phyloP scores from a whole-genome alignment of 30 jellyfish, hydroid and myxozoan species.

The Cassiopea andromeda region DNA sequence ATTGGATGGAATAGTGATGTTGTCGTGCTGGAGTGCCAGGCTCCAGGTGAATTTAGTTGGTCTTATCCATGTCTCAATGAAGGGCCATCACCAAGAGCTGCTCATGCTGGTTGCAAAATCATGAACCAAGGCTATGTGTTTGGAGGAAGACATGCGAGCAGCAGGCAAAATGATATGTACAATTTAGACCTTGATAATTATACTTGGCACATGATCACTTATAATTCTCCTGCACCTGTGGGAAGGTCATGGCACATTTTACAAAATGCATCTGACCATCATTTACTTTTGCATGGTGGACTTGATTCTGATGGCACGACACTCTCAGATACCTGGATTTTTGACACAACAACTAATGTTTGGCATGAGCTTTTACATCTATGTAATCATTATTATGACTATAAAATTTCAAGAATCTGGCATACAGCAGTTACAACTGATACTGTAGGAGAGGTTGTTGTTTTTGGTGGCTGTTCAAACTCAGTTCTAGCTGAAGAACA shows the following conservation, averaged over 20 bases:
- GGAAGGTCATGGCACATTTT: conserved; percentile 95
- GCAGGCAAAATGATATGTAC: conserved; percentile 81
- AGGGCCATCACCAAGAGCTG: conserved; percentile 92
- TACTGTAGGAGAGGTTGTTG: conserved; percentile 72
- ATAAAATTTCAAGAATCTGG: conserved; percentile 76
- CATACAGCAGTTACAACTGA: conserved; percentile 77
- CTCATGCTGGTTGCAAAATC: conserved; percentile 77
- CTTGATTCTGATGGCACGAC: conserved; percentile 70
- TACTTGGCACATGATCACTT: conserved; percentile 61
- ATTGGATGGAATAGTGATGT: conserved; percentile 88
- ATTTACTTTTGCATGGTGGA: conserved; percentile 79
- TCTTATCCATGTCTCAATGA: conserved; percentile 55
- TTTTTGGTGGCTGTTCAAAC: conserved; percentile 89
- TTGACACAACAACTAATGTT: conserved; percentile 21
- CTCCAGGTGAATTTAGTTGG: conserved; percentile 70
- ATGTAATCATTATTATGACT: conserved; percentile 5
- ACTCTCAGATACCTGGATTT: conserved; percentile 82
- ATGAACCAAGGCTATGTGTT: conserved; percentile 72
- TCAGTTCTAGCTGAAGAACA: conserved; percentile 62
- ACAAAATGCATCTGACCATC: conserved; percentile 33
- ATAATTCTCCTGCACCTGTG: conserved; percentile 57
- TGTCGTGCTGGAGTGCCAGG: conserved; percentile 68
- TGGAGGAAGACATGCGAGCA: conserved; percentile 79
- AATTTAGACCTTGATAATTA: conserved; percentile 64
- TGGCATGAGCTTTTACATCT: conserved; percentile 78